Base-by-base conservation (phyloP, 2,113 vertebrate species). In the Nipponia nippon region DNA sequence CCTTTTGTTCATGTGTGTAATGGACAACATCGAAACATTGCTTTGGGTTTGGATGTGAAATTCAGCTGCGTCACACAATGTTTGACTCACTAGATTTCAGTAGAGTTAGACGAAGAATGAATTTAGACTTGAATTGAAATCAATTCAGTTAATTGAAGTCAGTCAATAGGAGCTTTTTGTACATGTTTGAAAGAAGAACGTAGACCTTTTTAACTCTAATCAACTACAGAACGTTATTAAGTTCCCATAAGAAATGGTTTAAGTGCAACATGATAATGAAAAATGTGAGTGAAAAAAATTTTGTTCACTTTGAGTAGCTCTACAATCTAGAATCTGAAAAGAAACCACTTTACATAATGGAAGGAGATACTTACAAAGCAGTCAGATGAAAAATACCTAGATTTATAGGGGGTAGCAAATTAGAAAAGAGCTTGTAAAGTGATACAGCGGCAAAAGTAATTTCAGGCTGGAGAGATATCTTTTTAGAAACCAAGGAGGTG, bases 311-410 rank as follows among this genome's bases (percentile, higher is more conserved):
- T 97, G 90, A 79, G 84, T 94, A 95, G 88, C 94, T 94, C 87
- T 97, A 62, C 95, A 97, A 95, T 97, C 80, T 85, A 92, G 81
- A 96, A 89, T 91, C 81, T 96, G 82, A 96, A 95, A 97, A 96
- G 96, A 98, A 95, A 96, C 80, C 90, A 92, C 88, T 93, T 97
- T 96, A 94, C 90, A 89, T 97, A 97, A 94, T 97, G 69, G 93
- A 94, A 96, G 66, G 69, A 84, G 95, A 94, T 86, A 89, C 83
- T 96, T 94, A 93, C 90, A 83, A 95, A 95, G 86, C 86, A 92
- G 93, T 84, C 90, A 95, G 89, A 91, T 93, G 78, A 83, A 96
- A 95, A 97, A 95, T 89, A 89, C 80, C 47, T 83, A 89, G 89
- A 76, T 85, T 96, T 97, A 96, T 89, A 93, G 85, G 40, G 49